Percentiles rank a stretch among this genome's conserved stretches.
phyloP scores from a whole-genome alignment of 2,888 invertebrate species.

The Lingula anatina region DNA sequence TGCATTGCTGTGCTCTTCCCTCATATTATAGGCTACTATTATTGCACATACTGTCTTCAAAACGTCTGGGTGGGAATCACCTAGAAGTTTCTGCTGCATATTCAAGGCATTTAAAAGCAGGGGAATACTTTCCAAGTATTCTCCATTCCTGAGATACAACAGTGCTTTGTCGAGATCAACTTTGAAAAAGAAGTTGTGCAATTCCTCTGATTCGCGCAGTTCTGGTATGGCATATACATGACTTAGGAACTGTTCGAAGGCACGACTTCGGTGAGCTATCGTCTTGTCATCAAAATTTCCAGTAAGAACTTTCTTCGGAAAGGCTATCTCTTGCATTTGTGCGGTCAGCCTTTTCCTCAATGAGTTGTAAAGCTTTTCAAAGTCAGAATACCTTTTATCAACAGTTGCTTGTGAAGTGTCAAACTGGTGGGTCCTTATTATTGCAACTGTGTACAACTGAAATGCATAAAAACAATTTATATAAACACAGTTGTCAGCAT shows the following conservation, averaged over 20 bases:
- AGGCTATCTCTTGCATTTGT: constrained; percentile 39
- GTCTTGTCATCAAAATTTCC: constrained; percentile 52
- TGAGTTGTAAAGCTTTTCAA: constrained; percentile 40
- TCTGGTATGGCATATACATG: constrained; percentile 41
- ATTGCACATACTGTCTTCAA: constrained; percentile 41
- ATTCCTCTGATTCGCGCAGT: constrained; percentile 40
- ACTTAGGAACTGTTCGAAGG: constrained; percentile 51
- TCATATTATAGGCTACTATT: constrained; percentile 32
- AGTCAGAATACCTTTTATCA: constrained; percentile 51
- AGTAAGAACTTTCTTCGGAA: constrained; percentile 49
- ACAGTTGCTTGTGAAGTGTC: too few species aligned
- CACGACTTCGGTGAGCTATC: constrained; percentile 46
- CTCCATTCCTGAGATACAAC: constrained; percentile 24
- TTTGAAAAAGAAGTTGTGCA: constrained; percentile 45
- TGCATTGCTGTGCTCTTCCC: constrained; percentile 35
- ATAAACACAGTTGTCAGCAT: not conserved
- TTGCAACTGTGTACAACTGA: constrained; percentile 38
- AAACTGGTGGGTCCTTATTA: too few species aligned
- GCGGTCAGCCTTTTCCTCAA: constrained; percentile 36
- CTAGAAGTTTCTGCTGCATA: constrained; percentile 45
- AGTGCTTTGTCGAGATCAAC: constrained; percentile 38
- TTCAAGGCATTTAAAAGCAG: constrained; percentile 41
- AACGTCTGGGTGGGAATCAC: constrained; percentile 29
- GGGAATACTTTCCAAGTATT: constrained; percentile 37
- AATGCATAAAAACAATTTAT: constrained; percentile 5